Conservation (phyloP, 1,140 invertebrate species). For the Scaptomyza hsui region DNA sequence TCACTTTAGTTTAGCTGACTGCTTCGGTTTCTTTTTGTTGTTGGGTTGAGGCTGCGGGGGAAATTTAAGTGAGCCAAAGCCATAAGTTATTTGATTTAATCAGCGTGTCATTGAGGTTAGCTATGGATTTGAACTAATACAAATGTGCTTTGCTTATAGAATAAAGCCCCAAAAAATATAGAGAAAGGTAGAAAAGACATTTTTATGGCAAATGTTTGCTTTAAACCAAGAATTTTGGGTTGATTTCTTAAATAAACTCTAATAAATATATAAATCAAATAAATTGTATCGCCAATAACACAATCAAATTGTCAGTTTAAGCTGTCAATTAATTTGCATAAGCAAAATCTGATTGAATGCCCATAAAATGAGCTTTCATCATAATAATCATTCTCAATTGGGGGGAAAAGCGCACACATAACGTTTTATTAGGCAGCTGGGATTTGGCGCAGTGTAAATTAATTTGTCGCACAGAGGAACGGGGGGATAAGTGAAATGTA, state of each 20-base stretch:
- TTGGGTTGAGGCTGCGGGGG: background rate
- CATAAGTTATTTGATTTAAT: slow-evolving; percentile 82
- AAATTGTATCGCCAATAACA: slow-evolving; percentile 16
- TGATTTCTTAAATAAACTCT: slow-evolving; percentile 7
- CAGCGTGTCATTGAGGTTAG: slow-evolving; percentile 72
- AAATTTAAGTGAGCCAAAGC: slow-evolving; percentile 50
- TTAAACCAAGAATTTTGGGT: slow-evolving; percentile 13
- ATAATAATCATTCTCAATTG: slow-evolving; percentile 32
- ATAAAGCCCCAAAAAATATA: background rate
- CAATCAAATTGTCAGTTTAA: slow-evolving; percentile 63
- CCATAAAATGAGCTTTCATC: slow-evolving; percentile 42
- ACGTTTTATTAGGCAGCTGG: slow-evolving; percentile 68
- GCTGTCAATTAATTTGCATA: slow-evolving; percentile 77
- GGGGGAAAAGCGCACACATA: background rate
- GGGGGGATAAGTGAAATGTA: slow-evolving; percentile 11
- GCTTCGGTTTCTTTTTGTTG: slow-evolving; percentile 10
- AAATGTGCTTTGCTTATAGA: slow-evolving; percentile 21
- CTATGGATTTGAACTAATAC: slow-evolving; percentile 58
- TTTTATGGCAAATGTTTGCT: slow-evolving; percentile 24
- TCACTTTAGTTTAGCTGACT: slow-evolving; percentile 33
- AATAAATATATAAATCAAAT: too few relatives aligned
- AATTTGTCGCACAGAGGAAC: slow-evolving; percentile 53
- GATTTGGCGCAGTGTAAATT: slow-evolving; percentile 71
- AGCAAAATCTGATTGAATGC: slow-evolving; percentile 68
- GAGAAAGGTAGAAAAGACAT: background rate